Evolutionary conservation across 2,797 vertebrate species (phyloP), one percentile per base, ranked within the genome.

Genomic region (Myiotriccus ornatus): DNA sequence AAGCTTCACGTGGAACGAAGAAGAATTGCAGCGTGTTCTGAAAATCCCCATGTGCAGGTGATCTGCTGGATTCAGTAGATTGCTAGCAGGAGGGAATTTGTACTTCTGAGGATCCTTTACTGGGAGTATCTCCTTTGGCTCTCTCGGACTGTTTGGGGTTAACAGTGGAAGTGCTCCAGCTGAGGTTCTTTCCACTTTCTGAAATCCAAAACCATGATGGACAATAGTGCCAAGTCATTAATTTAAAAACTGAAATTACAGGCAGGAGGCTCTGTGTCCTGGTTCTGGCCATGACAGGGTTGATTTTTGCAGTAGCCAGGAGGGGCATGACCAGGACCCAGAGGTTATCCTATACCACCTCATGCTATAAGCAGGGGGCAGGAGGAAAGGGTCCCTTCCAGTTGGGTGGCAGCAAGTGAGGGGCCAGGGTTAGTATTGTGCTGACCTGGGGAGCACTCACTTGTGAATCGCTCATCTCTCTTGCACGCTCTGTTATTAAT

Each of bases 371-470:
- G 49, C n/a, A 59, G 27, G 18, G 18, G 32, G 22, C 53, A 59
- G 37, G 7, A 32, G 25, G 21, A 74, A 49, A 21, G 14, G 11
- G 8, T 49, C 6, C 28, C 11, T 74, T 41, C 43, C 50, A n/a
- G 14, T 8, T 30, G 7, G 7, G 25, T 18, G 25, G 14, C 9
- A 8, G 52, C 22, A 65, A 35, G 27, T 1, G 1, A 35, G 22
- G 2, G 3, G 15, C 27, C 18, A 14, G 35, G 27, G 23, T 13
- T 50, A 32, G 35, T 1, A 0, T 12, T 10, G 5, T 32, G 18
- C 23, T 53, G 43, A n/a, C 1, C 0, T n/a, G 37, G 15, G 37
- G 22, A 67, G 8, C n/a, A 13, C n/a, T 34, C 14, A 1, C n/a
- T 22, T 32, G 18, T 12, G 44, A 44, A 52, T 50, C 5, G 12